phyloP scores from a whole-genome alignment of 2,113 vertebrate genomes.

The Campylomormyrus numenius region DNA sequence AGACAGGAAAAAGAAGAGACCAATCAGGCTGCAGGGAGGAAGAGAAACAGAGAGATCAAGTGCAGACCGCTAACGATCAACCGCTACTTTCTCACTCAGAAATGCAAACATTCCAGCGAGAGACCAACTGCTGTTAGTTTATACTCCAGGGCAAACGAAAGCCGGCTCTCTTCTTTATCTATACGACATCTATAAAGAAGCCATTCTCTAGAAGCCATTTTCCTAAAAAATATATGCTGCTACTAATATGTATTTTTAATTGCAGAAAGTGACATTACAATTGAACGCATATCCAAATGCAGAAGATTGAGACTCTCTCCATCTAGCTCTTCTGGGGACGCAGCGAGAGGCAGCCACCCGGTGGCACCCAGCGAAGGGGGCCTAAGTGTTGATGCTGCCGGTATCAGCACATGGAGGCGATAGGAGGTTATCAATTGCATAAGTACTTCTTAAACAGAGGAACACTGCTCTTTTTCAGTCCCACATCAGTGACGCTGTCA shows the following conservation, averaged over 20 bases:
- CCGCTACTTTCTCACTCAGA: background rate
- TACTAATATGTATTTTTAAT: background rate
- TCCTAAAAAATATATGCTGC: background rate
- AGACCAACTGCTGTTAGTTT: background rate
- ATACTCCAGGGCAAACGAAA: background rate
- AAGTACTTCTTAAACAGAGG: background rate
- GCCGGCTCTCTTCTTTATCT: background rate
- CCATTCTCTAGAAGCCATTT: background rate
- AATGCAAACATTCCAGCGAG: background rate
- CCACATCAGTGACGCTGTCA: background rate
- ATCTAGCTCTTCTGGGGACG: constrained; percentile 17
- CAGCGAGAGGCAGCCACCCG: constrained; percentile 5
- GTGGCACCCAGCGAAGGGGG: constrained; percentile 38
- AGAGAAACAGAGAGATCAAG: background rate
- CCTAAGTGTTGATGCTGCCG: constrained; percentile 44
- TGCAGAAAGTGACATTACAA: background rate
- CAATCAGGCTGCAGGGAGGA: background rate
- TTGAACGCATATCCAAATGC: background rate
- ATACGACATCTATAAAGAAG: background rate
- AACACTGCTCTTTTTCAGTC: background rate
- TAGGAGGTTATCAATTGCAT: background rate
- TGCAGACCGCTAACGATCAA: background rate
- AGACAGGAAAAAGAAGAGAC: background rate
- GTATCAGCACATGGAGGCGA: constrained; percentile 24
- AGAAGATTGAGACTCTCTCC: background rate